These are phyloP conservation scores for Heliconius ismenius DNA, from an alignment of 2,888 invertebrate species.

Conservation along the genomic window DNA sequence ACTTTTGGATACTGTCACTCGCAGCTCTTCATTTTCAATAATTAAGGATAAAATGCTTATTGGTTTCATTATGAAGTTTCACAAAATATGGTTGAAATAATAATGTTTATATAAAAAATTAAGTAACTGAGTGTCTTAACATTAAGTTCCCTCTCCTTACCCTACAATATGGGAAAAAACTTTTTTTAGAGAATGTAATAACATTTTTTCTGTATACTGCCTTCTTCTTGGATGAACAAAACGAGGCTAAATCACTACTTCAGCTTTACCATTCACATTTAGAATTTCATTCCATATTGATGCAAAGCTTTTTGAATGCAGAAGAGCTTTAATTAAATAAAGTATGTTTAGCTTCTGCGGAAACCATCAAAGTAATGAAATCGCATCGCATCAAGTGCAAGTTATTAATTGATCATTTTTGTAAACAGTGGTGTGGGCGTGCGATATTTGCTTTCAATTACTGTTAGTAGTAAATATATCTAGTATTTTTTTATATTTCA, in stretches of 20 bases:
- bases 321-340: slow-evolving; percentile 25
- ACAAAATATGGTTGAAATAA: too few relatives aligned
- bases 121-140: too few relatives aligned
- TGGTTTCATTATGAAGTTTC: too few relatives aligned
- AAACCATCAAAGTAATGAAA: slow-evolving; percentile 24
- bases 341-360: slow-evolving; percentile 19
- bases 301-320: slow-evolving; percentile 8
- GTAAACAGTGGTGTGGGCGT: neutral
- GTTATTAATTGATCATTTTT: slow-evolving; percentile 20
- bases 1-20: too few relatives aligned
- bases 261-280: neutral
- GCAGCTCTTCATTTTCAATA: too few relatives aligned
- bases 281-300: slow-evolving; percentile 10
- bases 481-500: too few relatives aligned
- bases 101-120: too few relatives aligned
- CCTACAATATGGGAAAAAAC: too few relatives aligned
- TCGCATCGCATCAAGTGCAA: slow-evolving; percentile 10
- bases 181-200: too few relatives aligned
- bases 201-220: neutral
- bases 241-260: neutral
- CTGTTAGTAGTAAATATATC: neutral
- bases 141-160: too few relatives aligned
- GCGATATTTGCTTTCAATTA: neutral
- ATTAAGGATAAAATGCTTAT: too few relatives aligned
- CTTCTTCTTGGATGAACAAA: neutral